phyloP scores from a whole-genome alignment of 2,888 invertebrate genomes.

The Ferrisia virgata region DNA sequence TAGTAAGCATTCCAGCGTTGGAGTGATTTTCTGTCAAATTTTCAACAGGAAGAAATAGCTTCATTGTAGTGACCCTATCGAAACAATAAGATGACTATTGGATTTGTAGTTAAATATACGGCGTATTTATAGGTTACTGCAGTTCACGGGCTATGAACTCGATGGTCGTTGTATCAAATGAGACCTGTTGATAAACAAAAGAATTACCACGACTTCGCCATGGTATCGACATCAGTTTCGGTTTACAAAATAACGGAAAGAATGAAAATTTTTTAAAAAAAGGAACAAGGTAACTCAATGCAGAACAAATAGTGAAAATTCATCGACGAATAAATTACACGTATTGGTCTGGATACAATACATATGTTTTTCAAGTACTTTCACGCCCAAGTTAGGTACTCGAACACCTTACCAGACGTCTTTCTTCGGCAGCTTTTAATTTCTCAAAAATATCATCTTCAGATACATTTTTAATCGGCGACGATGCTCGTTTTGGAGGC shows the following conservation, averaged over 20 bases:
- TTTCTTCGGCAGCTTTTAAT: conserved; percentile 87
- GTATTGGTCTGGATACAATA: too few species aligned
- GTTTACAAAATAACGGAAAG: neutral
- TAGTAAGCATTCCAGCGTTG: too few species aligned
- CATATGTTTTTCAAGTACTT: too few species aligned
- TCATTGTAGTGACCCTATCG: neutral
- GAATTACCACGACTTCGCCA: too few species aligned
- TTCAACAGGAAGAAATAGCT: neutral
- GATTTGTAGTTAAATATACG: neutral
- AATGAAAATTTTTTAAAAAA: too few species aligned
- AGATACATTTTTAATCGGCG: conserved; percentile 63
- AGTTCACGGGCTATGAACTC: neutral
- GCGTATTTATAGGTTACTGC: neutral
- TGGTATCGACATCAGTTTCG: neutral
- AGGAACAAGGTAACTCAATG: too few species aligned
- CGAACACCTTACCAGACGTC: conserved; percentile 69
- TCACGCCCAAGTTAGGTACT: too few species aligned
- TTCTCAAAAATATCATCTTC: conserved; percentile 89
- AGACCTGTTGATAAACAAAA: neutral
- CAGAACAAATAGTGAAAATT: too few species aligned
- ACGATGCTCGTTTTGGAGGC: conserved; percentile 54
- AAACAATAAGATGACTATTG: neutral
- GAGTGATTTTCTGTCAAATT: neutral
- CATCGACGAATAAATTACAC: too few species aligned
- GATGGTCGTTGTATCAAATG: neutral